Conservation (phyloP, 2,797 vertebrate genomes). For the Aplochiton taeniatus region DNA sequence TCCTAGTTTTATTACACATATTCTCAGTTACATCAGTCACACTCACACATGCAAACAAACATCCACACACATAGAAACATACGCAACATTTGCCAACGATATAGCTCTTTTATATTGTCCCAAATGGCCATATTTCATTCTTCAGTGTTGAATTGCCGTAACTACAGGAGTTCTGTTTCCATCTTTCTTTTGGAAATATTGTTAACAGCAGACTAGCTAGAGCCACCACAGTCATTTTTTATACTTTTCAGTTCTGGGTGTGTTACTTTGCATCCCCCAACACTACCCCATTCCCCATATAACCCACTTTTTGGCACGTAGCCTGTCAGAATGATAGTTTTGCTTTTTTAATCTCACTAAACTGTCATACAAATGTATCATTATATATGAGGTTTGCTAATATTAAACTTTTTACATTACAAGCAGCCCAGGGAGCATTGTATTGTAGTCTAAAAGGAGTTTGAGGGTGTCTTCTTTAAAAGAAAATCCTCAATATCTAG, state of each 20-base stretch:
- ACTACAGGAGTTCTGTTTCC: conserved; percentile 13
- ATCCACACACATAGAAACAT: no score
- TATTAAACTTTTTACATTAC: no score
- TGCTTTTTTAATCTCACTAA: conserved; percentile 14
- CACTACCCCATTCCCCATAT: conserved; percentile 32
- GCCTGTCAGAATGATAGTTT: neutral
- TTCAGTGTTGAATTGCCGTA: conserved; percentile 46
- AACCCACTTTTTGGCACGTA: conserved; percentile 29
- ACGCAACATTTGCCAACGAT: conserved; percentile 52
- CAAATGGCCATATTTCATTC: conserved; percentile 23
- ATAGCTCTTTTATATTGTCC: conserved; percentile 52
- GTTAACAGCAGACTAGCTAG: conserved; percentile 12
- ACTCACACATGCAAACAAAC: conserved; percentile 6
- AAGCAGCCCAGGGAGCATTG: no score
- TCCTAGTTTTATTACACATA: conserved; percentile 70
- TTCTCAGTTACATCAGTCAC: conserved; percentile 9
- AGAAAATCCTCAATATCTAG: neutral
- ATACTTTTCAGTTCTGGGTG: conserved; percentile 13
- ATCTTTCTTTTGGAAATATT: no score
- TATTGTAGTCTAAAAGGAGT: no score
- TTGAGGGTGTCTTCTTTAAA: no score
- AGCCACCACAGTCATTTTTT: conserved; percentile 31
- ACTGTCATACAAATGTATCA: no score
- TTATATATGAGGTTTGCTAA: no score
- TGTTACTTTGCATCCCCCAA: conserved; percentile 20